Percentiles rank a stretch among this genome's conserved stretches.
phyloP scores from a whole-genome alignment of 2,113 vertebrate species.

The Myotis davidii region DNA sequence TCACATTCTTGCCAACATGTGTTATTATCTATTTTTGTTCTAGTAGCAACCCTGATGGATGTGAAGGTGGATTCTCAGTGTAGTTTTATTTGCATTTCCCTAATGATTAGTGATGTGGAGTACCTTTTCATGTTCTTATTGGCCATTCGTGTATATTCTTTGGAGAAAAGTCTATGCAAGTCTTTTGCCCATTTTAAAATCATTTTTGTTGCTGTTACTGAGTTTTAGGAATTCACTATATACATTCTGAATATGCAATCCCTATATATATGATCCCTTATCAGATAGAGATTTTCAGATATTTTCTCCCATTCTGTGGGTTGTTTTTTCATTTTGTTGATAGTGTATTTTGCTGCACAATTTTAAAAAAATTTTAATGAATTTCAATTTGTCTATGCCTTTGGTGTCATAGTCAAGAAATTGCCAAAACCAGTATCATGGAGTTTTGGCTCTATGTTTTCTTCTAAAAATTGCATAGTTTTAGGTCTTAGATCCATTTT shows the following conservation, averaged over 20 bases:
- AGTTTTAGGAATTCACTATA: background rate
- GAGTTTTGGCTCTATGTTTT: background rate
- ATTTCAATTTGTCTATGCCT: background rate
- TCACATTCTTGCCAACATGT: background rate
- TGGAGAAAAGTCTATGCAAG: background rate
- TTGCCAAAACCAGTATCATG: background rate
- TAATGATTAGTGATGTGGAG: background rate
- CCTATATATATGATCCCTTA: background rate
- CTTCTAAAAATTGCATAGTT: background rate
- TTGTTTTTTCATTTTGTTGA: background rate
- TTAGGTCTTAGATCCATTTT: background rate
- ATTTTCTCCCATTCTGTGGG: background rate
- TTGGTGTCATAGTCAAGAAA: background rate
- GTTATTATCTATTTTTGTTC: background rate
- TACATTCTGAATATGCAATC: background rate
- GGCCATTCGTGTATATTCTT: background rate
- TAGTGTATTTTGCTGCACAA: background rate
- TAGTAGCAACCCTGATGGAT: background rate
- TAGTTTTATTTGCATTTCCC: background rate
- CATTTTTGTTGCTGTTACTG: background rate
- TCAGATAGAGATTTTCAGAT: background rate
- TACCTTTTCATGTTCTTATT: background rate
- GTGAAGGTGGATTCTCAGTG: background rate
- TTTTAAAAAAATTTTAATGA: background rate
- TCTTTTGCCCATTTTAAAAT: background rate